These are phyloP conservation scores for Danio jaintianensis DNA, from an alignment of 2,797 vertebrate species.

Conservation along the genomic window DNA sequence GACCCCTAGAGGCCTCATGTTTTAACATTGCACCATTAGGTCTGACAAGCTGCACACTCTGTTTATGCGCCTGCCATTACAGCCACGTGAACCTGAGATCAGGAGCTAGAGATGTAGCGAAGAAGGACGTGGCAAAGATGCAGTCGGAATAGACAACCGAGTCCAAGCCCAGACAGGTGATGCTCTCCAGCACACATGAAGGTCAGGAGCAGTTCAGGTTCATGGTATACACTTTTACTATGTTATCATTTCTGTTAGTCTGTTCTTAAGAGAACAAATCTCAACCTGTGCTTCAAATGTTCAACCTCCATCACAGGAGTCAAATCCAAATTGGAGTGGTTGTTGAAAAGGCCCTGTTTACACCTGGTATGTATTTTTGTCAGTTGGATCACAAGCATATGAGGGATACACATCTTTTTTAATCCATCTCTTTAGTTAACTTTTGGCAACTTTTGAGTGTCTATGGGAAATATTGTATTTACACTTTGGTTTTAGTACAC, in stretches of 20 bases:
- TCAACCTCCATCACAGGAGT: neutral
- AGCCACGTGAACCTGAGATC: conserved; percentile 69
- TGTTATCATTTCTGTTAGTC: neutral
- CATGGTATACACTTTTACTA: neutral
- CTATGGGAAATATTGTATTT: too few species aligned
- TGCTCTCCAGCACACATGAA: neutral
- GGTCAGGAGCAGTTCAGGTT: conserved; percentile 12
- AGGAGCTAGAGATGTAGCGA: conserved; percentile 55
- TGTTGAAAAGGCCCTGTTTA: too few species aligned
- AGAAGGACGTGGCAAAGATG: conserved; percentile 61
- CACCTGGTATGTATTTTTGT: too few species aligned
- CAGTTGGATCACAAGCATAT: too few species aligned
- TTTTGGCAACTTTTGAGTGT: too few species aligned
- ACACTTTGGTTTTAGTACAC: too few species aligned
- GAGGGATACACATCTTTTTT: too few species aligned
- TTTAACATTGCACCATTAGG: conserved; percentile 87
- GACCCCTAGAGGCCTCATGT: conserved; percentile 85
- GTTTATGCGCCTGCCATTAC: conserved; percentile 88
- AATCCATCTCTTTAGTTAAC: too few species aligned
- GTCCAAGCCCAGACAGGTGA: conserved; percentile 52
- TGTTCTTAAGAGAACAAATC: neutral
- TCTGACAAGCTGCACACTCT: conserved; percentile 91
- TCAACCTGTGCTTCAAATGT: neutral
- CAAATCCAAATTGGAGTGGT: neutral
- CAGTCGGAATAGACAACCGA: conserved; percentile 59